These are phyloP conservation scores for Tapera naevia DNA, from an alignment of 2,797 vertebrate species.

Conservation along the genomic window DNA sequence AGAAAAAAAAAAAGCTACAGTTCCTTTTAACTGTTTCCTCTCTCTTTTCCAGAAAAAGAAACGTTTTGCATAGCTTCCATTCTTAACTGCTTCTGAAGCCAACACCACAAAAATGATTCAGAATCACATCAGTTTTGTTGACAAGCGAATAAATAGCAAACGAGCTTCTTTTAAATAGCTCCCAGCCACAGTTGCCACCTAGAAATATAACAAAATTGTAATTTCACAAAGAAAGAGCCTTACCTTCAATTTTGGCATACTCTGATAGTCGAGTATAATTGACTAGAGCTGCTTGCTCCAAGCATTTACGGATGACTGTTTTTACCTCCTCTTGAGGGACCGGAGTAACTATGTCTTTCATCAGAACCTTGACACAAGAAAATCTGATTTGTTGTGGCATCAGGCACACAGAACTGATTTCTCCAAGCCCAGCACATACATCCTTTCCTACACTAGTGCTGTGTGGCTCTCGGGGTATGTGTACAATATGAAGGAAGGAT, in stretches of 20 bases:
- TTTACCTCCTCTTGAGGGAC: conserved; percentile 97
- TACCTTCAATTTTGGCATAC: conserved; percentile 99
- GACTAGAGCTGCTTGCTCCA: conserved; percentile 96
- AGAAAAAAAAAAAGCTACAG: not conserved
- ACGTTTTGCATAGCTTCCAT: not conserved
- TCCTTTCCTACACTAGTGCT: not conserved
- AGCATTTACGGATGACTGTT: conserved; percentile 93
- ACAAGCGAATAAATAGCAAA: conserved; percentile 39
- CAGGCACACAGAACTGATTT: conserved; percentile 26
- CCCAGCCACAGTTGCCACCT: conserved; percentile 50
- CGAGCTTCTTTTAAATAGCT: conserved; percentile 55
- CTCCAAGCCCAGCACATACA: conserved; percentile 41
- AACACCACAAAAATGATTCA: conserved; percentile 3
- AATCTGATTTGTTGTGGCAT: conserved; percentile 71
- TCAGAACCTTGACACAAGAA: conserved; percentile 87
- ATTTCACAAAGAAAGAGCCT: conserved; percentile 68
- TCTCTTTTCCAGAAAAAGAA: conserved; percentile 36
- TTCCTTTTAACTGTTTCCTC: conserved; percentile 36
- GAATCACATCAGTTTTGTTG: conserved; percentile 50
- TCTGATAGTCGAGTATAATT: conserved; percentile 98
- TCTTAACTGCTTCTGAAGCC: conserved; percentile 46
- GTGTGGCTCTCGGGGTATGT: not conserved
- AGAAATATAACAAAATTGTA: conserved; percentile 61
- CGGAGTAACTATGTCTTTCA: conserved; percentile 97
- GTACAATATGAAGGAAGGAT: not conserved